phyloP scores from a whole-genome alignment of 2,797 vertebrate species.

The Phataginus tricuspis region DNA sequence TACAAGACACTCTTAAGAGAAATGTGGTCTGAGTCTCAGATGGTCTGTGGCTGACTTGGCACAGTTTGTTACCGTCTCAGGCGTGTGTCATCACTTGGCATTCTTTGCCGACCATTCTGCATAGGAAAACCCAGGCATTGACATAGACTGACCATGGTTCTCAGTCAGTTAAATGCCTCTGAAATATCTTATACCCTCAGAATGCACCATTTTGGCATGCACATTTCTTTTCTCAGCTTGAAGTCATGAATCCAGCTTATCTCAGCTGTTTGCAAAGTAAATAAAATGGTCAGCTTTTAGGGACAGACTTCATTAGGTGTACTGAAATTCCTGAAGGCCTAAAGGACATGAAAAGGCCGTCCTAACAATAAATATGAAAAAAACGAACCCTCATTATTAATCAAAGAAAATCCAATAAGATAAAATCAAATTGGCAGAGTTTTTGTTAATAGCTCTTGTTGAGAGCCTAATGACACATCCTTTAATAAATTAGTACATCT shows the following conservation, averaged over 20 bases:
- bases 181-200: not conserved
- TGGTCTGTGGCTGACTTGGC: slow-evolving; percentile 24
- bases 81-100: slow-evolving; percentile 50
- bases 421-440: not conserved
- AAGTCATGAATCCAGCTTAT: not conserved
- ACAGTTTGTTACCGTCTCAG: not conserved
- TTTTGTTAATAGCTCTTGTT: not conserved
- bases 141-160: not conserved
- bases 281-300: not conserved
- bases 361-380: not conserved
- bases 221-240: not conserved
- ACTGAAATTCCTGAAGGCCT: not conserved
- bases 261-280: not conserved
- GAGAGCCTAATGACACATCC: not conserved
- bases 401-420: not conserved
- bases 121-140: not conserved
- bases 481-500: not conserved
- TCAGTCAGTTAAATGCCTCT: not conserved
- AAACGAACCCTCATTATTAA: not conserved
- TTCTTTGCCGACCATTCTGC: not conserved
- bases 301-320: not conserved
- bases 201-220: not conserved
- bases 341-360: not conserved
- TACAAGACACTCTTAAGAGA: no score
- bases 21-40: slow-evolving; percentile 33